phyloP scores from a whole-genome alignment of 2,888 invertebrate genomes.

The Cistogaster globosa region DNA sequence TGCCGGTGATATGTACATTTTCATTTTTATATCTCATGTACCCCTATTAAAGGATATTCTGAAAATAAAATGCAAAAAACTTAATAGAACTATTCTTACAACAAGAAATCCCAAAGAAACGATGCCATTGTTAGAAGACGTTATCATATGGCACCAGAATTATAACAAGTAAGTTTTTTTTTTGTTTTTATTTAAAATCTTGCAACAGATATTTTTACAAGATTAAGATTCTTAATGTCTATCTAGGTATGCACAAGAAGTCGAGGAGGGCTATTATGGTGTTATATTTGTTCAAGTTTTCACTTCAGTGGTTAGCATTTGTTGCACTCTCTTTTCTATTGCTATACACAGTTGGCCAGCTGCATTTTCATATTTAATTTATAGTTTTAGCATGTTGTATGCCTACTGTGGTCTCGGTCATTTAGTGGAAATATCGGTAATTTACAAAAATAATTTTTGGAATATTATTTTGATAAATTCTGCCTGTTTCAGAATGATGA shows the following conservation, averaged over 20 bases:
- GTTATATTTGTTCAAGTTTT: constrained; percentile 75
- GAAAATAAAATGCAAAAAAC: constrained; percentile 72
- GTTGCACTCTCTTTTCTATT: constrained; percentile 75
- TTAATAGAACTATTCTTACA: constrained; percentile 68
- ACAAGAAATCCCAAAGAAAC: constrained; percentile 28
- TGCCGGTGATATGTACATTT: constrained; percentile 76
- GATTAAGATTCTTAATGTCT: neutral
- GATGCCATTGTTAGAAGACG: constrained; percentile 67
- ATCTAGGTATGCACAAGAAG: constrained; percentile 69
- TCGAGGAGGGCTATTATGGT: constrained; percentile 70
- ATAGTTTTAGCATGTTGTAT: constrained; percentile 73
- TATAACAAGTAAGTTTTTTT: constrained; percentile 64
- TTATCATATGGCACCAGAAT: constrained; percentile 76
- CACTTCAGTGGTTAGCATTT: constrained; percentile 69
- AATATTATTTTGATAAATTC: neutral
- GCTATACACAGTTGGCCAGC: constrained; percentile 75
- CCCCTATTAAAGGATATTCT: constrained; percentile 76
- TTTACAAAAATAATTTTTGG: neutral
- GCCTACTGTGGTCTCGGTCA: constrained; percentile 76
- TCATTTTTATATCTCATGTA: constrained; percentile 74
- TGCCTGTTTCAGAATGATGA: constrained; percentile 41
- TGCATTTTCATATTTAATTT: constrained; percentile 73
- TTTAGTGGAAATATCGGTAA: constrained; percentile 75
- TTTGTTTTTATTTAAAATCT: neutral
- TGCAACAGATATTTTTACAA: neutral